These are phyloP conservation scores for Microcebus tavaratra DNA, from an alignment of 2,113 vertebrate genomes.

Conservation along the genomic window DNA sequence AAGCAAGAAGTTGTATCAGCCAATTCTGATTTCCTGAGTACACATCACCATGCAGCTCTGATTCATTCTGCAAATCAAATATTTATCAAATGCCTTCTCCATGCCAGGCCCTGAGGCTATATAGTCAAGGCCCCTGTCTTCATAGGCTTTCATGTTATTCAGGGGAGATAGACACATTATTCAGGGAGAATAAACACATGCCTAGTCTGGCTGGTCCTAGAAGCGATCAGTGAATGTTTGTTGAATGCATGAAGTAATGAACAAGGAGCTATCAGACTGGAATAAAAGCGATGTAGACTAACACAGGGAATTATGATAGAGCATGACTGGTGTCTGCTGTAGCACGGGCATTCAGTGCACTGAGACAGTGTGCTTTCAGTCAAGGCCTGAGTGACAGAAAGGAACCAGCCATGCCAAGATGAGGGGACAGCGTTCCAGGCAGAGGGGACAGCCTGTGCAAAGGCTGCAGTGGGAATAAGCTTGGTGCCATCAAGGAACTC, in stretches of 20 bases:
- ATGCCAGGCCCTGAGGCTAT: neutral
- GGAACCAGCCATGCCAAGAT: neutral
- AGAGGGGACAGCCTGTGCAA: neutral
- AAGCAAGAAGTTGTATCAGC: neutral
- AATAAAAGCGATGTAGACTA: neutral
- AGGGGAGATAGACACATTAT: neutral
- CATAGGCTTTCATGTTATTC: neutral
- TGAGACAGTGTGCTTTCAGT: neutral
- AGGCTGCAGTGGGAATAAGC: neutral
- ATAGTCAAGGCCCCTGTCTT: neutral
- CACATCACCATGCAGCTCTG: neutral
- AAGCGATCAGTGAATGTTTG: neutral
- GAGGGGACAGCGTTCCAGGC: neutral
- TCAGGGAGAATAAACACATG: neutral
- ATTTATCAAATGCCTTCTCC: neutral
- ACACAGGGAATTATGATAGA: neutral
- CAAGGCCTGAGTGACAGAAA: neutral
- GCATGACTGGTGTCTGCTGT: neutral
- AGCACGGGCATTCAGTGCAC: too few species aligned
- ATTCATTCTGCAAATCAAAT: slow-evolving; percentile 36
- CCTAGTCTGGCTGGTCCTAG: neutral
- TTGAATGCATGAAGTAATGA: neutral
- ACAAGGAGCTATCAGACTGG: neutral
- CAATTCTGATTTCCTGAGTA: slow-evolving; percentile 32
- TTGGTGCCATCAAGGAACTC: neutral